Evolutionary conservation across 2,797 vertebrate species (phyloP).

Genomic region (Diglossa cyanea): DNA sequence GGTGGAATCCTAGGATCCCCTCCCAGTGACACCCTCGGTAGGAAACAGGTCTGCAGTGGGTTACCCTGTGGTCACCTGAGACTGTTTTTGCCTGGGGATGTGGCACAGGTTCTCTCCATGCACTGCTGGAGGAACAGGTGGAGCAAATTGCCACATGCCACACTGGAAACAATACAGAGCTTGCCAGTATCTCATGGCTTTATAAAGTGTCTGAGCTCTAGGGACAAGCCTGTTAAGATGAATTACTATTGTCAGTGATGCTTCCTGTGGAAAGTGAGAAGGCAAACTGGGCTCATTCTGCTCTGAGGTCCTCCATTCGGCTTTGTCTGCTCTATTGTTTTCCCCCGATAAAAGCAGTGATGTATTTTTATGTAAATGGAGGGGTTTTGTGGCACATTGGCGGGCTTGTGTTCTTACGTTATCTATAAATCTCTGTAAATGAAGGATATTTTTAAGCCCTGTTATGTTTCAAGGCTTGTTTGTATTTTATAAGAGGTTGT

Average conservation of each 20-base stretch:
- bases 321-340: not conserved
- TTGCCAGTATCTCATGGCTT: not conserved
- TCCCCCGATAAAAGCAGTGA: not conserved
- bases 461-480: not conserved
- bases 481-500: not conserved
- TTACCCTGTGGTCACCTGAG: not conserved
- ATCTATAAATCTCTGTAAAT: not conserved
- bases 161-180: not conserved
- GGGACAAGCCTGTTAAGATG: not conserved
- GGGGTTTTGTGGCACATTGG: not conserved
- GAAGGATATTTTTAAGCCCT: not conserved
- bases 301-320: not conserved
- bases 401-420: not conserved
- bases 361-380: not conserved
- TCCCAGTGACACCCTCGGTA: accelerated
- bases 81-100: not conserved
- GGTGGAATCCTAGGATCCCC: not conserved
- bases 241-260: not conserved
- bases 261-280: not conserved
- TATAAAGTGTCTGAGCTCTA: not conserved
- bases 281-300: not conserved
- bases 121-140: not conserved
- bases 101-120: not conserved
- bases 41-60: not conserved
- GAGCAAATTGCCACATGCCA: not conserved